phyloP scores from a whole-genome alignment of 2,113 vertebrate species.

The Nicator chloris region DNA sequence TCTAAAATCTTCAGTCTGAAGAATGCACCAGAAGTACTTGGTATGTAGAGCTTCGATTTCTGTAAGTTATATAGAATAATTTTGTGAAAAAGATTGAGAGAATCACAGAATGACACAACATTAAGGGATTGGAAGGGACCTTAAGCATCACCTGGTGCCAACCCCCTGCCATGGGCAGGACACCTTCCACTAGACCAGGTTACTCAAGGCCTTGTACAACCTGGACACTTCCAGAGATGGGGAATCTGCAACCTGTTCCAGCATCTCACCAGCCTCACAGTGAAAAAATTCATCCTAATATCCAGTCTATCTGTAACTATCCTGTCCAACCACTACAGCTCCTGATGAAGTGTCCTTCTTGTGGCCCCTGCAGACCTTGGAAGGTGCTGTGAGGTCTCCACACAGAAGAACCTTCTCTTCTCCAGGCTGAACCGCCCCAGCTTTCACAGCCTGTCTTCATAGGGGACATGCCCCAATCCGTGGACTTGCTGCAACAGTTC shows the following conservation, averaged over 20 bases:
- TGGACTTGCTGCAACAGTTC: not conserved
- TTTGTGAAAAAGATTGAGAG: not conserved
- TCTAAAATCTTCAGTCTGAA: not conserved
- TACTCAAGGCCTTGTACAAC: not conserved
- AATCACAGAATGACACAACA: not conserved
- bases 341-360: rapidly evolving
- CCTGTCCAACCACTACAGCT: not conserved
- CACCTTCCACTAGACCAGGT: not conserved
- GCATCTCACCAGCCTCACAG: not conserved
- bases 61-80: not conserved
- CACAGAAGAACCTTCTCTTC: not conserved
- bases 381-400: rapidly evolving
- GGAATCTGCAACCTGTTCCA: not conserved
- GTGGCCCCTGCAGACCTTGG: not conserved
- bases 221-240: not conserved
- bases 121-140: not conserved
- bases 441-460: not conserved
- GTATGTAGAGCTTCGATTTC: not conserved
- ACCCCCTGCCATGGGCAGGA: no score
- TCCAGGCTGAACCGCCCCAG: not conserved
- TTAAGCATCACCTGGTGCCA: not conserved
- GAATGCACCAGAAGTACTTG: not conserved
- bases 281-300: not conserved
- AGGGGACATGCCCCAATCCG: rapidly evolving
- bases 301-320: not conserved